These are phyloP conservation scores for Tamandua tetradactyla DNA, from an alignment of 2,797 vertebrate species.

Conservation along the genomic window DNA sequence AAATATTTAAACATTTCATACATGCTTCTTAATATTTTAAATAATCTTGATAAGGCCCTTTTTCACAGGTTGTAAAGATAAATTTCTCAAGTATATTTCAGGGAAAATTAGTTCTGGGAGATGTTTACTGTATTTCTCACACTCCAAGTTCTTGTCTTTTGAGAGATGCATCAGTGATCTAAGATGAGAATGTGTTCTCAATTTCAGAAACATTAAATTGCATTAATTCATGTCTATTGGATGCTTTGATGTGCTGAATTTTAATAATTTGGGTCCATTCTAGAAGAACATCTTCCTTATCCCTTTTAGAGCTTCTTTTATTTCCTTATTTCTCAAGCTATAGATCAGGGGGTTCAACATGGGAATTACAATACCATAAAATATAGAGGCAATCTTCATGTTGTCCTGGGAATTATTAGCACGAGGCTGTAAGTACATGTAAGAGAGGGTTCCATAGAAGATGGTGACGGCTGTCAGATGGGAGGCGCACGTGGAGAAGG, in stretches of 20 bases:
- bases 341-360: slow-evolving; percentile 69
- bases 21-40: neutral
- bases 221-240: neutral
- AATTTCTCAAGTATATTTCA: neutral
- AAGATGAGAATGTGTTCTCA: neutral
- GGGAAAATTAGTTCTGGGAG: neutral
- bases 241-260: neutral
- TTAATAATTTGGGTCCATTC: neutral
- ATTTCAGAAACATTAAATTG: neutral
- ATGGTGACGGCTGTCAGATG: slow-evolving; percentile 32
- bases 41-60: neutral
- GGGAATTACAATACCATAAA: slow-evolving; percentile 63
- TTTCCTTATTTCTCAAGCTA: slow-evolving; percentile 66
- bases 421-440: slow-evolving; percentile 61
- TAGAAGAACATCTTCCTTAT: neutral
- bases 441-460: neutral
- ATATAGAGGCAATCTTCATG: slow-evolving; percentile 58
- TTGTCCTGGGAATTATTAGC: slow-evolving; percentile 41
- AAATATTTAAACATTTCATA: neutral
- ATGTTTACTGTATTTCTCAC: neutral
- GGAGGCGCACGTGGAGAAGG: too few species aligned
- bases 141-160: neutral
- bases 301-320: slow-evolving; percentile 49
- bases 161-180: neutral
- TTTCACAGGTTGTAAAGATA: neutral